Base-by-base conservation (phyloP, 1,140 invertebrate species). In the Eupeodes corollae region DNA sequence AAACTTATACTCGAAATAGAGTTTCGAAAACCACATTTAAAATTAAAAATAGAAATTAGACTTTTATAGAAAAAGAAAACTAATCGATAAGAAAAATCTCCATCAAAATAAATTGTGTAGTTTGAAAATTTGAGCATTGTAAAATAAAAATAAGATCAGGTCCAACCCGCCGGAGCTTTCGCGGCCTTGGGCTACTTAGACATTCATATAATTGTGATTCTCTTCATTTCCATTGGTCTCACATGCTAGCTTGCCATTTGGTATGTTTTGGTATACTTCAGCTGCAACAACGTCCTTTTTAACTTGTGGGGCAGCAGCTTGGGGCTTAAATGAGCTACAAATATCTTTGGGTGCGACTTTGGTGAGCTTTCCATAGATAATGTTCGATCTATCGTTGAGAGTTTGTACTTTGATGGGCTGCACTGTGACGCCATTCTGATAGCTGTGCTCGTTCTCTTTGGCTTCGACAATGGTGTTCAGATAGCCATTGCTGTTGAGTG, bases 181-280 rank as follows among this genome's bases (percentile, higher is more conserved):
- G 35, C 3, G 19, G 18, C 5, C 39, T 26, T 21, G 9, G 5
- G 5, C 40, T 42, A n/a, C 21, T 46, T 52, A 67, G 51, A 65
- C 67, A 52, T 67, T 67, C 58, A 67, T 67, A 40, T 67, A 67
- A 43, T 67, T 67, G 31, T 63, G 56, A 39, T 56, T n/a, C 8
- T 54, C 54, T 1, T 32, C 46, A 21, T 13, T 31, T 15, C 38
- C 38, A 21, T 46, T 44, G 41, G 32, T 32, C 2, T 13, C 9
- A 34, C 44, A 37, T 6, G 18, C 16, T 26, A 14, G 5, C 8
- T 31, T 48, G 12, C 18, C 21, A 15, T 41, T 33, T 10, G 15
- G 10, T 50, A 67, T 54, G 47, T 67, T 67, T 31, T 65, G 65
- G 47, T 67, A 67, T 33, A 67, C 63, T 42, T 67, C 62, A 1